Base-by-base conservation (phyloP, 2,888 invertebrate genomes). In the Cheilosia soror region DNA sequence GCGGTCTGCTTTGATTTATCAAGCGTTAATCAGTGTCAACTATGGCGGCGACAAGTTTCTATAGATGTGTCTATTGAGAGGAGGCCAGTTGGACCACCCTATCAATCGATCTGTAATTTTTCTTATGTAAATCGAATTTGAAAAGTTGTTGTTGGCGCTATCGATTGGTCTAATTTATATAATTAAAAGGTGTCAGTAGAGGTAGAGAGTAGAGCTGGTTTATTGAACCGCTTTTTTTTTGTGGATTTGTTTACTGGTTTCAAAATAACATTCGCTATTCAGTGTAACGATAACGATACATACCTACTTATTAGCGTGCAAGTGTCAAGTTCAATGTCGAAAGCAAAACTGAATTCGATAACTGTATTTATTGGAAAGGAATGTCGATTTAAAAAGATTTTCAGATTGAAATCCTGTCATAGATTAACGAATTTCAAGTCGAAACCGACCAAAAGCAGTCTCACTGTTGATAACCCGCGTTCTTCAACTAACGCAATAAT, bases 1-100 rank as follows among this genome's bases (percentile, higher is more conserved):
- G 62, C 79, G 73, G 69, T 4, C 2, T 27, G 49, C 79, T 84
- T 84, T 75, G 69, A 77, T 53, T 68, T 53, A 69, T 69, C 68
- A 29, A 77, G 44, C 68, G 60, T 44, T 69, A 77, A 77, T 77
- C 62, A 40, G 58, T 66, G 66, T 76, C 75, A 65, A 76, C 15
- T 66, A 27, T 37, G 11, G 9, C 37, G 37, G 49, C 47, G 49
- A 58, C 57, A 47, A 57, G 57, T 13, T 25, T 25, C 37, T 11
- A 37, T 37, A 37, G 9, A 40, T 44, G 27, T 33, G 27, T 55
- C 42, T 9, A 44, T 53, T 33, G 55, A 73, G 44, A 53, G n/a
- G 62, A 25, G 25, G 33, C n/a, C 20, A 11, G 7, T 27, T 11
- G 11, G 47, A 49, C 65, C 65, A n/a, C 51, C 51, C 51, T 11